phyloP scores from a whole-genome alignment of 2,797 vertebrate genomes.

The Leuciscus waleckii region DNA sequence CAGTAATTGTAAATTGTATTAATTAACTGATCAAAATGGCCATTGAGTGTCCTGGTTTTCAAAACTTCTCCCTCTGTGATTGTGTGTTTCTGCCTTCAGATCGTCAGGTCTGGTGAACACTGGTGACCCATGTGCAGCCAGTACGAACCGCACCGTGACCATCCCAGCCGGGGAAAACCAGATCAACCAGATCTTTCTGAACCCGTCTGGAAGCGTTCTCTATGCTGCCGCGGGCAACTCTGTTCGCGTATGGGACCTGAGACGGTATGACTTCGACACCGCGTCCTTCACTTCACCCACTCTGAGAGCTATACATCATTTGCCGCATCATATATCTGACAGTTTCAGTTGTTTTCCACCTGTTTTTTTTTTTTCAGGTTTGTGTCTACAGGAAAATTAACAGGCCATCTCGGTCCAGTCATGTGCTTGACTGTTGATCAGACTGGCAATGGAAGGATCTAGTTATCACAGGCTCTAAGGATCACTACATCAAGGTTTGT shows the following conservation, averaged over 20 bases:
- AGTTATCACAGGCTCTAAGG: conserved; percentile 96
- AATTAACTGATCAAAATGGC: background rate
- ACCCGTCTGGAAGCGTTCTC: conserved; percentile 89
- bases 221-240: conserved; percentile 95
- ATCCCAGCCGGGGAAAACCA: conserved; percentile 95
- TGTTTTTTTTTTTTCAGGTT: conserved; percentile 78
- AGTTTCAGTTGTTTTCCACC: background rate
- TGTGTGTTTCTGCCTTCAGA: conserved; percentile 67
- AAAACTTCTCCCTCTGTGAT: background rate
- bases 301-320: background rate
- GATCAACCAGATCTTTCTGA: conserved; percentile 96
- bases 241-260: conserved; percentile 96
- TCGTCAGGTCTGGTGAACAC: conserved; percentile 91
- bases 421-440: conserved; percentile 98
- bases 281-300: background rate
- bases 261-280: conserved; percentile 77
- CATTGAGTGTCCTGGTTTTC: background rate
- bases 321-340: background rate
- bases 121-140: conserved; percentile 86
- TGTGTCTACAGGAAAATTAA: conserved; percentile 94
- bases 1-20: background rate
- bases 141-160: conserved; percentile 88
- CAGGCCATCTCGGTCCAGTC: conserved; percentile 93
- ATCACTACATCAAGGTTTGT: conserved; percentile 93
- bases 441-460: conserved; percentile 89